A percentile compares a stretch with the other conserved stretches of the same genome.
Evolutionary conservation across 2,113 vertebrate species (phyloP).

Genomic region (Desmodus rotundus): DNA sequence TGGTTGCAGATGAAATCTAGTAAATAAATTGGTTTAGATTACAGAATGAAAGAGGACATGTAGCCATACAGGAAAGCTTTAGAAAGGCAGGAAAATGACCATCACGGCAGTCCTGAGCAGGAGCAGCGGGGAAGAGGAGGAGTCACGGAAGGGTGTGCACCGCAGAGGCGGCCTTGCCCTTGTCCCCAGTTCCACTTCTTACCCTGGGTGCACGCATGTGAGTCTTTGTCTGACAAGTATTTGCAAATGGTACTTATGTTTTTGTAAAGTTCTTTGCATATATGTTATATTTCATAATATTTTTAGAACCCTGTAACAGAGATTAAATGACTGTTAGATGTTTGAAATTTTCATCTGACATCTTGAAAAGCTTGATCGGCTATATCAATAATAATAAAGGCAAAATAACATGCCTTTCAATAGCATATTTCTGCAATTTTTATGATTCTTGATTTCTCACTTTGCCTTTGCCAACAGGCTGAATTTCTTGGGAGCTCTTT

Average conservation of each 20-base stretch:
- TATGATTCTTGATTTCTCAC: neutral
- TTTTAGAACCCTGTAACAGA: neutral
- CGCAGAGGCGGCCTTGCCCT: accelerated
- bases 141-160: neutral
- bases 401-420: neutral
- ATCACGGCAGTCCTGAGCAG: neutral
- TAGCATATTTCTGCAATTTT: neutral
- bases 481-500: neutral
- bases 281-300: neutral
- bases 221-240: neutral
- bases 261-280: neutral
- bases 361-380: neutral
- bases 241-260: neutral
- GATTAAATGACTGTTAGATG: neutral
- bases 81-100: neutral
- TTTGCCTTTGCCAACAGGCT: neutral
- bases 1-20: neutral
- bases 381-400: neutral
- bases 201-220: accelerated
- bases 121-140: neutral
- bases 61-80: neutral
- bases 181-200: neutral
- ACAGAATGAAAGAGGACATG: neutral
- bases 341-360: neutral
- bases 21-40: neutral